Conservation (phyloP, 2,797 vertebrate genomes). For the Acropternis orthonyx region DNA sequence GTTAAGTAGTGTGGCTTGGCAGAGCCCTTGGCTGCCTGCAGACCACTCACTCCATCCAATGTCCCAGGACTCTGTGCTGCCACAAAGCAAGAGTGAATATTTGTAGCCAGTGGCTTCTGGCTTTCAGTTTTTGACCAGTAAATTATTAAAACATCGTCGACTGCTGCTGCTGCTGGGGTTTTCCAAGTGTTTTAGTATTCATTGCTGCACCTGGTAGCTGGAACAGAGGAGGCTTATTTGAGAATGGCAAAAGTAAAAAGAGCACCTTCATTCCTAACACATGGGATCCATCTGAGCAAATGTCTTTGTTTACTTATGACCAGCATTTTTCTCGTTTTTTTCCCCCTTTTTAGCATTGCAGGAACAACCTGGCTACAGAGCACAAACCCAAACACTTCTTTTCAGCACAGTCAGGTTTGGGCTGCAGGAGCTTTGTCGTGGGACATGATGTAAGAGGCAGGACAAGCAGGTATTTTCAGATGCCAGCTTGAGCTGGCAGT, state of each 20-base stretch:
- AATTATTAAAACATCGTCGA: neutral
- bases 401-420: neutral
- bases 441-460: slow-evolving; percentile 2
- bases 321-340: neutral
- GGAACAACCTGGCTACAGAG: neutral
- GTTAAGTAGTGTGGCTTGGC: neutral
- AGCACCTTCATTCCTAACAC: neutral
- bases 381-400: neutral
- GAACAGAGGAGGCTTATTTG: slow-evolving; percentile 3
- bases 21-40: neutral
- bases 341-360: neutral
- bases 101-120: neutral
- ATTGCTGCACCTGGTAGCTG: neutral
- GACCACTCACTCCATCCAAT: neutral
- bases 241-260: neutral
- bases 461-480: slow-evolving; percentile 49
- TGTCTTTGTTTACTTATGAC: neutral
- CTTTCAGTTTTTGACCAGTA: neutral
- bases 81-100: neutral
- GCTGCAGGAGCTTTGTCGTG: slow-evolving; percentile 3
- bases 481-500: slow-evolving; percentile 19
- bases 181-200: neutral
- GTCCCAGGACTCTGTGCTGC: neutral
- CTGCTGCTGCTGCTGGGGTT: neutral
- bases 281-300: slow-evolving; percentile 24